These are phyloP conservation scores for Clavelina lepadiformis DNA, from an alignment of 23 tunicate species.

Conservation along the genomic window DNA sequence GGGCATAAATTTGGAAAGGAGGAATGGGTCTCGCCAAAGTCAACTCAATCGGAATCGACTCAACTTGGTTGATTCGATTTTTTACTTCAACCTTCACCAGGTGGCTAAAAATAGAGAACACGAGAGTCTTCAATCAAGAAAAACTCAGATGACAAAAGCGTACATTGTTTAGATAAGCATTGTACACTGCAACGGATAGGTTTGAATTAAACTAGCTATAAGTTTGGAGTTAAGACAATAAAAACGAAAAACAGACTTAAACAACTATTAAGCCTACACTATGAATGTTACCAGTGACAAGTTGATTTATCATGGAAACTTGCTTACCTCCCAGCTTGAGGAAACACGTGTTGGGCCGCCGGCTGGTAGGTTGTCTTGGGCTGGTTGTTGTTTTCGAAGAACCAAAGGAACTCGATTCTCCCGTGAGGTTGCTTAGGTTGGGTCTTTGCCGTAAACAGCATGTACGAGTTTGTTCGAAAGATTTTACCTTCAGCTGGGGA, in stretches of 20 bases:
- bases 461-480: no score
- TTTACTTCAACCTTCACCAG: slow-evolving; percentile 25
- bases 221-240: background rate
- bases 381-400: slow-evolving; percentile 5
- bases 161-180: background rate
- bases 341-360: slow-evolving; percentile 3
- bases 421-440: no score
- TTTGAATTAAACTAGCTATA: background rate
- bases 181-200: background rate
- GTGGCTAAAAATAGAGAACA: slow-evolving; percentile 18
- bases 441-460: no score
- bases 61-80: slow-evolving; percentile 20
- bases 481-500: no score
- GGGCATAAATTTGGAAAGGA: slow-evolving; percentile 9
- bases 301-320: background rate
- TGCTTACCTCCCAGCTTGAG: slow-evolving; percentile 25
- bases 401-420: slow-evolving; percentile 17
- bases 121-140: background rate
- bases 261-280: background rate
- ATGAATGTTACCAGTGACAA: background rate
- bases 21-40: slow-evolving; percentile 12
- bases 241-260: no score
- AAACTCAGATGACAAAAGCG: background rate
- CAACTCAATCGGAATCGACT: background rate
- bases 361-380: slow-evolving; percentile 5